Percentiles rank a stretch among this genome's conserved stretches.
Evolutionary conservation across 2,888 invertebrate species (phyloP).

Genomic region (Oligia latruncula): DNA sequence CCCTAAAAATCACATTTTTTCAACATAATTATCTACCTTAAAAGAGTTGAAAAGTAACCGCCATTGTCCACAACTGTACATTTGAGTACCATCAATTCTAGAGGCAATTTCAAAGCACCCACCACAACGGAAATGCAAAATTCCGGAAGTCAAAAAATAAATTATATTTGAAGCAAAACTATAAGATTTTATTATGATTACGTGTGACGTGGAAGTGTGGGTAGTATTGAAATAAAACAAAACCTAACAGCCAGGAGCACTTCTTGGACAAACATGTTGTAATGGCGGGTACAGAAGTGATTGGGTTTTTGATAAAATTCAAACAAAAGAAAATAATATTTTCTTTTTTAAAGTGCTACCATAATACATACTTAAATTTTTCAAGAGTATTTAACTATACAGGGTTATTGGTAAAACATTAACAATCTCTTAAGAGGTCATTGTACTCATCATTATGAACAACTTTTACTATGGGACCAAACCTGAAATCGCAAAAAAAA

Average conservation of each 20-base stretch:
- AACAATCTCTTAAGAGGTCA: too few species aligned
- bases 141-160: constrained; percentile 14
- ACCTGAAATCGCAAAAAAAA: too few species aligned
- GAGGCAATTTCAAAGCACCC: not conserved
- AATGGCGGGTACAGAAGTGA: constrained; percentile 40
- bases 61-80: not conserved
- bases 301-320: not conserved
- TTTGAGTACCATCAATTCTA: not conserved
- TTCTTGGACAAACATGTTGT: constrained; percentile 55
- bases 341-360: too few species aligned
- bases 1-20: too few species aligned
- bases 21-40: too few species aligned
- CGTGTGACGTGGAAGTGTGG: constrained; percentile 48
- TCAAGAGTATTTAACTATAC: too few species aligned
- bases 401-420: too few species aligned
- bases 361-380: too few species aligned
- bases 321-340: too few species aligned
- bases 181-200: constrained; percentile 64
- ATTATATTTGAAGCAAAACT: constrained; percentile 17
- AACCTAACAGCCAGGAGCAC: constrained; percentile 35
- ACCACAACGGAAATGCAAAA: not conserved
- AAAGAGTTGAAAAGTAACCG: not conserved
- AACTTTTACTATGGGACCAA: too few species aligned
- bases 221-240: constrained; percentile 53
- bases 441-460: too few species aligned